Evolutionary conservation across 2,797 vertebrate species (phyloP).

Genomic region (Limnodromus scolopaceus): DNA sequence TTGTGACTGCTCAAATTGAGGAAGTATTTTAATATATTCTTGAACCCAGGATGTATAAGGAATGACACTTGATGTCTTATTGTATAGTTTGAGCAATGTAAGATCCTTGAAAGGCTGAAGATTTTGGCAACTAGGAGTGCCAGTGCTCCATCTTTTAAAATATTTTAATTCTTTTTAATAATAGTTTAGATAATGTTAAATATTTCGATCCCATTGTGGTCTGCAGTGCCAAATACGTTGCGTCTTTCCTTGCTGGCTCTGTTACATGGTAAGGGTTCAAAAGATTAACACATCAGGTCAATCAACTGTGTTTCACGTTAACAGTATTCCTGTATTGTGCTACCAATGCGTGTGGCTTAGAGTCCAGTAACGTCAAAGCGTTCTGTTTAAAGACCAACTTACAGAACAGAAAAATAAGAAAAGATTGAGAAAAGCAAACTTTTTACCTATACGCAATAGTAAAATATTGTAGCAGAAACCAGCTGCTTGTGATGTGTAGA

Average conservation of each 20-base stretch:
- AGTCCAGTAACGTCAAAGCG: neutral
- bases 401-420: neutral
- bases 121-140: neutral
- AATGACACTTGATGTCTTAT: neutral
- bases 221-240: neutral
- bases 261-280: neutral
- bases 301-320: neutral
- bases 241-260: neutral
- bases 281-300: neutral
- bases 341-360: neutral
- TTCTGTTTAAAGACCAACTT: neutral
- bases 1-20: neutral
- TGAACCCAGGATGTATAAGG: neutral
- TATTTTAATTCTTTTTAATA: neutral
- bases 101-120: neutral
- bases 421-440: neutral
- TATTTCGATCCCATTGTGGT: neutral
- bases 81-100: neutral
- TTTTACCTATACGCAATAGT: neutral
- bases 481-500: neutral
- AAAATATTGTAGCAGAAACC: neutral
- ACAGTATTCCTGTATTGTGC: neutral
- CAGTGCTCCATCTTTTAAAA: neutral
- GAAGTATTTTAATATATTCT: neutral
- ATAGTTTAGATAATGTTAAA: conserved; percentile 22